A percentile compares a stretch with the other conserved stretches of the same genome.
Evolutionary conservation across 2,888 invertebrate species (phyloP).

Genomic region (Scaptomyza cyrtandrae): DNA sequence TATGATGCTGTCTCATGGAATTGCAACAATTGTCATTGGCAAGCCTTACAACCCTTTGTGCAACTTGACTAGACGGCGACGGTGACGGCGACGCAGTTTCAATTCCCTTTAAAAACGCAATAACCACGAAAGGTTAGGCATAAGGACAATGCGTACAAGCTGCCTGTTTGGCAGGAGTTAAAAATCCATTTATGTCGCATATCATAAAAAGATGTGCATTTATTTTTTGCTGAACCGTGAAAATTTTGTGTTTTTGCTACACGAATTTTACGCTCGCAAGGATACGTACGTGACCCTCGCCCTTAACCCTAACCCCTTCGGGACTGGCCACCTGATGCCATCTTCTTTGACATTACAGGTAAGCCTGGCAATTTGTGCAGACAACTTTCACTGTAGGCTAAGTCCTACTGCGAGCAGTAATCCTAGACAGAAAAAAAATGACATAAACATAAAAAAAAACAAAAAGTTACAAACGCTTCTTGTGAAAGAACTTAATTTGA

Average conservation of each 20-base stretch:
- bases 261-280: slow-evolving; percentile 68
- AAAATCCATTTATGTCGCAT: slow-evolving; percentile 76
- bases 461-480: not conserved
- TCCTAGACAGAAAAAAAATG: slow-evolving; percentile 7
- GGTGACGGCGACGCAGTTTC: slow-evolving; percentile 36
- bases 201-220: slow-evolving; percentile 70
- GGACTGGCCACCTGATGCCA: slow-evolving; percentile 69
- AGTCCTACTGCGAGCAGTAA: not conserved
- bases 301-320: slow-evolving; percentile 54
- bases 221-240: slow-evolving; percentile 55
- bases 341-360: slow-evolving; percentile 48
- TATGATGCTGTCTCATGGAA: slow-evolving; percentile 63
- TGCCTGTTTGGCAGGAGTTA: slow-evolving; percentile 73
- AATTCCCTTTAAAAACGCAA: slow-evolving; percentile 62
- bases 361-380: slow-evolving; percentile 17
- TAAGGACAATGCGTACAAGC: slow-evolving; percentile 66
- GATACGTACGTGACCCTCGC: slow-evolving; percentile 17
- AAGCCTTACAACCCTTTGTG: slow-evolving; percentile 75
- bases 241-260: slow-evolving; percentile 73
- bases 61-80: slow-evolving; percentile 64
- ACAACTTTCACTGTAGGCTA: slow-evolving; percentile 49
- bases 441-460: too few relatives aligned
- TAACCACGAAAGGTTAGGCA: slow-evolving; percentile 29
- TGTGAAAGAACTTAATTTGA: slow-evolving; percentile 35
- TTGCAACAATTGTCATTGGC: slow-evolving; percentile 74